Evolutionary conservation across 2,113 vertebrate genomes (phyloP).

Genomic region (Vicugna pacos): DNA sequence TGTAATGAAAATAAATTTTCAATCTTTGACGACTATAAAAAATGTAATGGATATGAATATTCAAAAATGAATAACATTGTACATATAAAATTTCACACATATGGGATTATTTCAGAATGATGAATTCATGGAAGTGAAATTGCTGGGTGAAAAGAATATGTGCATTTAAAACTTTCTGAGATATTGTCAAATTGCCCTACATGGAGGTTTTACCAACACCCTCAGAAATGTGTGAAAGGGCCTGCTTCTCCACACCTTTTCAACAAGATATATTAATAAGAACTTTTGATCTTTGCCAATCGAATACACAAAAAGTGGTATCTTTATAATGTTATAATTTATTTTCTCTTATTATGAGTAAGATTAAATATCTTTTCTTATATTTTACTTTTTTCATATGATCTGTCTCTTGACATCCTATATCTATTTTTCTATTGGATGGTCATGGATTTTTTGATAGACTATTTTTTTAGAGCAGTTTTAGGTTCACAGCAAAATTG

Average conservation of each 20-base stretch:
- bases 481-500: not conserved
- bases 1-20: not conserved
- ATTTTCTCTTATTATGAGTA: not conserved
- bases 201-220: not conserved
- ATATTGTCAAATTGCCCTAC: not conserved
- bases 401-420: not conserved
- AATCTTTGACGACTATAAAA: not conserved
- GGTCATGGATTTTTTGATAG: not conserved
- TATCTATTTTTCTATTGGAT: not conserved
- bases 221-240: not conserved
- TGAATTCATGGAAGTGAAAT: not conserved
- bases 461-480: not conserved
- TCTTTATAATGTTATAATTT: not conserved
- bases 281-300: conserved; percentile 14
- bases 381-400: not conserved
- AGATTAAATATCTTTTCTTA: not conserved
- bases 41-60: conserved; percentile 41
- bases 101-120: not conserved
- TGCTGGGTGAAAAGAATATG: not conserved
- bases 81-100: not conserved
- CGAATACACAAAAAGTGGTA: not conserved
- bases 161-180: conserved; percentile 31
- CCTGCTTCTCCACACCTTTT: not conserved
- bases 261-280: not conserved
- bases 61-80: conserved; percentile 44